A percentile compares a stretch with the other conserved stretches of the same genome.
Evolutionary conservation across 2,113 vertebrate genomes (phyloP).

Genomic region (Neogale vison): DNA sequence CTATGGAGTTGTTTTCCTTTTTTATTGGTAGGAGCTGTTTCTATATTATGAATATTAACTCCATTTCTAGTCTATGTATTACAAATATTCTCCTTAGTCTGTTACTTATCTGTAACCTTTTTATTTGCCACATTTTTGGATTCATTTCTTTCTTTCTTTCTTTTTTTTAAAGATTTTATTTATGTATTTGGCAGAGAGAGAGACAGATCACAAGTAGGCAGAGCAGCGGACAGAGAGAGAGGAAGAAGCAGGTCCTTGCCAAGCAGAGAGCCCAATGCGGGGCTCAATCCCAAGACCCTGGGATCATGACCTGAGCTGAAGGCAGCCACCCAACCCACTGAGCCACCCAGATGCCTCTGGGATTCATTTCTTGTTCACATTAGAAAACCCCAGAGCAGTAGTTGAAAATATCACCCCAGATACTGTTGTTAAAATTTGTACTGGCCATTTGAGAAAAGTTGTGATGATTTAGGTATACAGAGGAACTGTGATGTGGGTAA

Average conservation of each 20-base stretch:
- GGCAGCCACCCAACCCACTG: too few species aligned
- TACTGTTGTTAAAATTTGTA: slow-evolving; percentile 39
- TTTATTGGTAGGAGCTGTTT: slow-evolving; percentile 4
- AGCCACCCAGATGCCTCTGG: neutral
- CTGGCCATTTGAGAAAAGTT: slow-evolving; percentile 3
- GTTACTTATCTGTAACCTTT: slow-evolving; percentile 6
- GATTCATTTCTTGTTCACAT: slow-evolving; percentile 20
- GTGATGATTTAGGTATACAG: slow-evolving; percentile 13
- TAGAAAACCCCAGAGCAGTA: neutral
- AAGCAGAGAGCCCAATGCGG: too few species aligned
- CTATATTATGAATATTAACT: neutral
- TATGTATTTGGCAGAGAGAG: too few species aligned
- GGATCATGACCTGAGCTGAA: too few species aligned
- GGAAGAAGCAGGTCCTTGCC: too few species aligned
- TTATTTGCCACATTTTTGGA: neutral
- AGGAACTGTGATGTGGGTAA: slow-evolving; percentile 8
- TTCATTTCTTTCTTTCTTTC: neutral
- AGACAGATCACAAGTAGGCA: too few species aligned
- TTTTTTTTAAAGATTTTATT: too few species aligned
- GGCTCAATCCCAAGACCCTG: too few species aligned
- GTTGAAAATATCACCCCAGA: slow-evolving; percentile 12
- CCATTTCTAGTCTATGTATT: neutral
- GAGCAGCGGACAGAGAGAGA: too few species aligned
- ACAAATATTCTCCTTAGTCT: neutral
- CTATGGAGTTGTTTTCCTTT: neutral